These are phyloP conservation scores for Huso huso DNA, from an alignment of 2,797 vertebrate genomes.

Conservation along the genomic window DNA sequence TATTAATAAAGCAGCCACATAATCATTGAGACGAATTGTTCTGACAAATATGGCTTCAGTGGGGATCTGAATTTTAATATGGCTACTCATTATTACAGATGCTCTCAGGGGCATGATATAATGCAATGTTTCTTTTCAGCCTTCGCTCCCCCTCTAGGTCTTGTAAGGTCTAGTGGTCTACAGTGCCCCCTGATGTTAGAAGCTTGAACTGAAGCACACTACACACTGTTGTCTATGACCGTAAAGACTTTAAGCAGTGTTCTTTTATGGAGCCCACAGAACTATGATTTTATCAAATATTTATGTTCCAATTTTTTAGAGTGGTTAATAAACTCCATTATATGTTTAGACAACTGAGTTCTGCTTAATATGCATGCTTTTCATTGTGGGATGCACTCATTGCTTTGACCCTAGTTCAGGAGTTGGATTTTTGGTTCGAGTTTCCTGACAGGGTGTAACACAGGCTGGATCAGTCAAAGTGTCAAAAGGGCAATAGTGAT, in stretches of 20 bases:
- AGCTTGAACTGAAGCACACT: background rate
- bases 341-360: no score
- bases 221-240: no score
- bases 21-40: conserved; percentile 17
- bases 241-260: background rate
- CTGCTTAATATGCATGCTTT: no score
- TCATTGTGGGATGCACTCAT: no score
- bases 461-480: no score
- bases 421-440: no score
- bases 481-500: no score
- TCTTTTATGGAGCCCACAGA: background rate
- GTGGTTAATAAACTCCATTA: no score
- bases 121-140: no score
- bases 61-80: conserved; percentile 18
- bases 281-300: no score
- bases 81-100: conserved; percentile 10
- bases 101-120: background rate
- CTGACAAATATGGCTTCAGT: conserved; percentile 17
- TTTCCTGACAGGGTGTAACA: no score
- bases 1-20: conserved; percentile 21
- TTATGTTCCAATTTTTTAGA: conserved; percentile 6
- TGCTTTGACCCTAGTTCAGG: no score
- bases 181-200: conserved; percentile 51
- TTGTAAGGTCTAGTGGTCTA: conserved; percentile 9
- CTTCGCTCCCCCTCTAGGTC: conserved; percentile 6